Base-by-base conservation (phyloP, 2,113 vertebrate genomes). In the Planiliza haematocheilus region DNA sequence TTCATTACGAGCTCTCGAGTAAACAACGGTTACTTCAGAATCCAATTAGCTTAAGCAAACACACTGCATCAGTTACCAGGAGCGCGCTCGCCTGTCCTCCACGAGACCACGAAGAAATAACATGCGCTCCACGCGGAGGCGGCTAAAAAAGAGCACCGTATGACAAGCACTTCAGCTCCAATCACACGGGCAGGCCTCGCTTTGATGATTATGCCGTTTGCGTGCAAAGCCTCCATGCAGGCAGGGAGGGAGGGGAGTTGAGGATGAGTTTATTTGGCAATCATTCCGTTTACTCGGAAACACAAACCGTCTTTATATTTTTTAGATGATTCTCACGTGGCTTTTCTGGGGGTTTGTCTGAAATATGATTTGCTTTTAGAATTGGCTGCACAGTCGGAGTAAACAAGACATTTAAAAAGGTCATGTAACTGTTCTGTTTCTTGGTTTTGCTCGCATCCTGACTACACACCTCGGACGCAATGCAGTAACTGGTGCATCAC, bases 41-140 rank as follows among this genome's bases (percentile, higher is more conserved):
- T 85, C 81, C 79, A 91, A 90, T 92, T 89, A 92, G 61, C 79
- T 60, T 65, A 80, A 75, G 82, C 69, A 88, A 89, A 84, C 76
- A 77, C 68, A 59, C 53, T 76, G 81, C 50, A 77, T 60, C 81
- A 69, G 70, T 90, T 85, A 86, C 48, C 55, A 65, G 69, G 72
- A 72, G 63, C 79, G 63, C 48, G 63, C 77, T 76, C 3, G 74
- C 52, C 73, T 72, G 73, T 12, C n/a, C 57, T 79, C 17, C 24
- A 30, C 24, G 24, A 36, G 68, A 73, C 59, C 37, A 51, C 77
- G 62, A 42, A 52, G 65, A 65, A 66, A 74, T 62, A 61, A 57
- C 64, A 61, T 63, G 45, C 43, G 45, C 70, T 82, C 66, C 76
- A 63, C 63, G 50, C 2, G 51, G 63, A 76, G 52, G 68, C 66